A percentile compares a stretch with the other conserved stretches of the same genome.
Conservation (phyloP, 1,140 invertebrate species). For the Trichogramma pretiosum region DNA sequence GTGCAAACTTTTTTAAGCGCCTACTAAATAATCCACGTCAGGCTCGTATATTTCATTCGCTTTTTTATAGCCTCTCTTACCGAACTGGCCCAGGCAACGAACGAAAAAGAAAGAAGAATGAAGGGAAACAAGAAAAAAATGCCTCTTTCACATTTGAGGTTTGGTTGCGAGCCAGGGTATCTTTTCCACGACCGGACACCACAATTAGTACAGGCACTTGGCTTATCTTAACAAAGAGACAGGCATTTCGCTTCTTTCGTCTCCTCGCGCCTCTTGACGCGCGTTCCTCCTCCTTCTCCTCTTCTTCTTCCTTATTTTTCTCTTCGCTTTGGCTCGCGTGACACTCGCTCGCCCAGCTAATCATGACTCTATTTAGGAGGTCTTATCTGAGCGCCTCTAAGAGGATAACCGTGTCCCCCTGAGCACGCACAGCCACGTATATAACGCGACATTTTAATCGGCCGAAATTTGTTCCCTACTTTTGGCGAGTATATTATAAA, state of each 20-base stretch:
- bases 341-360: conserved; percentile 17
- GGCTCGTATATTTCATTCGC: not conserved
- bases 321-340: no score
- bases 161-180: no score
- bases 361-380: conserved; percentile 20
- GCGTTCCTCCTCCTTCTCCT: not conserved
- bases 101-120: no score
- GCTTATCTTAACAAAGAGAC: conserved; percentile 18
- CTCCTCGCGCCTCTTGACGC: not conserved
- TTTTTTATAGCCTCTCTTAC: no score
- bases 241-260: conserved; percentile 11
- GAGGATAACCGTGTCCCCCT: conserved; percentile 20
- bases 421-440: no score
- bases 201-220: conserved; percentile 22
- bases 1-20: not conserved
- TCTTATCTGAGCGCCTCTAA: conserved; percentile 18
- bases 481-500: not conserved
- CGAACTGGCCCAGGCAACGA: no score
- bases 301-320: not conserved
- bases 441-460: conserved; percentile 19
- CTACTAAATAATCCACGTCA: not conserved
- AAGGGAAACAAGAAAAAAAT: not conserved
- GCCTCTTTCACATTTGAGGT: no score
- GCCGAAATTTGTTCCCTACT: conserved; percentile 16
- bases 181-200: conserved; percentile 18